Percentiles rank a stretch among this genome's conserved stretches.
These are phyloP conservation scores for Sylvia atricapilla DNA, from an alignment of 2,113 vertebrate genomes.

Conservation along the genomic window DNA sequence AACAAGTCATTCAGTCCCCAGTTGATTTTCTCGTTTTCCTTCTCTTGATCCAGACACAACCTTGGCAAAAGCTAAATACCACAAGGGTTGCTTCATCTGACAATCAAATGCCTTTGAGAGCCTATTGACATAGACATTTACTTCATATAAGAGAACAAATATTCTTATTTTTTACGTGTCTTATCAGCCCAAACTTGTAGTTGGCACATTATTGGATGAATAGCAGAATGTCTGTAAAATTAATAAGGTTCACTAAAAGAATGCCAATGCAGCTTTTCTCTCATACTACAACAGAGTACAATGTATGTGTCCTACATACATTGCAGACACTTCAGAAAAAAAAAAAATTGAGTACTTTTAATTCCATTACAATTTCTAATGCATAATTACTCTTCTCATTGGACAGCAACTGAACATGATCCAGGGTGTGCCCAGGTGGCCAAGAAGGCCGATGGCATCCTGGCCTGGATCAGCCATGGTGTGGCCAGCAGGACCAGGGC, in stretches of 20 bases:
- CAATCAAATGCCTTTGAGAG: background rate
- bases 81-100: background rate
- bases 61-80: slow-evolving; percentile 29
- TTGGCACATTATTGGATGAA: background rate
- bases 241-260: background rate
- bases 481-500: background rate
- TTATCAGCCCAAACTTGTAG: background rate
- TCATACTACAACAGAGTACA: background rate
- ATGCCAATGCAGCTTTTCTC: background rate
- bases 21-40: background rate
- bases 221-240: background rate
- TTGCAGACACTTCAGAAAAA: background rate
- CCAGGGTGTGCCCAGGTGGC: background rate
- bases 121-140: background rate
- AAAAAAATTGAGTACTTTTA: background rate
- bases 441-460: background rate
- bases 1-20: background rate
- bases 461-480: background rate
- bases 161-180: background rate
- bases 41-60: background rate
- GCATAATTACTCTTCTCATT: background rate
- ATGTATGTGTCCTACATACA: background rate
- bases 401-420: background rate
- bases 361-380: background rate
- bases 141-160: background rate